phyloP scores from a whole-genome alignment of 2,888 invertebrate species.

The Eupithecia exiguata region DNA sequence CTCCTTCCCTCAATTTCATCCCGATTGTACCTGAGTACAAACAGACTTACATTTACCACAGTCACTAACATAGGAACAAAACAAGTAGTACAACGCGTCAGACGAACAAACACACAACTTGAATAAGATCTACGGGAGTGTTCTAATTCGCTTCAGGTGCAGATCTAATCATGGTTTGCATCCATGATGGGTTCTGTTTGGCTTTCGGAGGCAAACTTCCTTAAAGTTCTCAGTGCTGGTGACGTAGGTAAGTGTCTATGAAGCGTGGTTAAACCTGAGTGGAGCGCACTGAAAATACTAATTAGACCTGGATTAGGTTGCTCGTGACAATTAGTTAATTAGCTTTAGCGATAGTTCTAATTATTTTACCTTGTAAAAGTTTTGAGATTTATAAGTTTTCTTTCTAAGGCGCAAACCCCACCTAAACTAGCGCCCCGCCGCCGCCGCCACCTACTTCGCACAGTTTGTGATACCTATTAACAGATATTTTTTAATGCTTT shows the following conservation, averaged over 20 bases:
- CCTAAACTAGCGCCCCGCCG: no score
- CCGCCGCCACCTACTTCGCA: no score
- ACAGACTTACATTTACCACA: not conserved
- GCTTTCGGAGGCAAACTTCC: not conserved
- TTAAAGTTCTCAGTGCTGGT: not conserved
- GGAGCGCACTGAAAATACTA: not conserved
- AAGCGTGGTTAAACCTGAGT: not conserved
- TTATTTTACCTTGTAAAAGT: no score
- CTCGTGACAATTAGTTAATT: not conserved
- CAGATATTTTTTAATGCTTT: no score
- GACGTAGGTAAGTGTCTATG: not conserved
- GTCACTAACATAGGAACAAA: not conserved
- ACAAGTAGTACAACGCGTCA: not conserved
- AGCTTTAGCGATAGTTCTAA: not conserved
- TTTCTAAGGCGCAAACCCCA: no score
- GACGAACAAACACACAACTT: constrained; percentile 8
- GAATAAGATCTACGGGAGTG: constrained; percentile 10
- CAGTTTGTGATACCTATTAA: no score
- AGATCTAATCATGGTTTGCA: constrained; percentile 6
- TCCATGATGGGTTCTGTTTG: constrained; percentile 7
- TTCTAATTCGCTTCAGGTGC: constrained; percentile 11
- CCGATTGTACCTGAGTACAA: no score
- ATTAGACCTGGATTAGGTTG: not conserved
- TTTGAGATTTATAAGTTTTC: no score
- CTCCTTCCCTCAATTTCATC: no score